phyloP scores from a whole-genome alignment of 2,888 invertebrate species.

The Melanargia galathea region DNA sequence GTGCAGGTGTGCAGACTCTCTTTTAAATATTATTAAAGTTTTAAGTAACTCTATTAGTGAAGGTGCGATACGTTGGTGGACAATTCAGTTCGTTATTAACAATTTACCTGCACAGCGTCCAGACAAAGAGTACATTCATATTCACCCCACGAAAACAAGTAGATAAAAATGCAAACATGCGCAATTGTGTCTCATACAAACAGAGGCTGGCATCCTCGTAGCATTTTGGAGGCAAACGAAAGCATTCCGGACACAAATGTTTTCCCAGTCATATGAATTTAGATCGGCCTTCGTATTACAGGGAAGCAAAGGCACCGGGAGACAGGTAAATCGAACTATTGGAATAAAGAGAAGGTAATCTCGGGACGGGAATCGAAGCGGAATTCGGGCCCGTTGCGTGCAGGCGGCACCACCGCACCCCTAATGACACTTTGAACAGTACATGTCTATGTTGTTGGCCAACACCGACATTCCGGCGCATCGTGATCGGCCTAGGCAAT shows the following conservation, averaged over 20 bases:
- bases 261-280: slow-evolving; percentile 77
- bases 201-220: slow-evolving; percentile 51
- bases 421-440: slow-evolving; percentile 35
- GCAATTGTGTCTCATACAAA: slow-evolving; percentile 78
- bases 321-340: slow-evolving; percentile 70
- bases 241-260: slow-evolving; percentile 73
- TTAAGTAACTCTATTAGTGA: neutral
- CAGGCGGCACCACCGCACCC: slow-evolving; percentile 46
- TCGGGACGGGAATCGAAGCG: slow-evolving; percentile 43
- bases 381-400: slow-evolving; percentile 46
- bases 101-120: slow-evolving; percentile 69
- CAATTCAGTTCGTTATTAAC: slow-evolving; percentile 31
- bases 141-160: slow-evolving; percentile 78
- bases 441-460: too few species aligned
- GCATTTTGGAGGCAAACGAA: slow-evolving; percentile 53
- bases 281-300: slow-evolving; percentile 72
- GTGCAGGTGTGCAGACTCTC: too few species aligned
- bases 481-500: too few species aligned
- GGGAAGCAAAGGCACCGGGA: slow-evolving; percentile 65
- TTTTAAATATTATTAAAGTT: neutral
- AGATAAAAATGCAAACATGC: slow-evolving; percentile 80
- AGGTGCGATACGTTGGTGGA: slow-evolving; percentile 6
- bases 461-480: too few species aligned
- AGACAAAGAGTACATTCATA: slow-evolving; percentile 75
- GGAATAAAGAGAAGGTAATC: slow-evolving; percentile 59